Percentiles rank a stretch among this genome's conserved stretches.
Evolutionary conservation across 2,113 vertebrate genomes (phyloP).

Genomic region (Saguinus imperator): DNA sequence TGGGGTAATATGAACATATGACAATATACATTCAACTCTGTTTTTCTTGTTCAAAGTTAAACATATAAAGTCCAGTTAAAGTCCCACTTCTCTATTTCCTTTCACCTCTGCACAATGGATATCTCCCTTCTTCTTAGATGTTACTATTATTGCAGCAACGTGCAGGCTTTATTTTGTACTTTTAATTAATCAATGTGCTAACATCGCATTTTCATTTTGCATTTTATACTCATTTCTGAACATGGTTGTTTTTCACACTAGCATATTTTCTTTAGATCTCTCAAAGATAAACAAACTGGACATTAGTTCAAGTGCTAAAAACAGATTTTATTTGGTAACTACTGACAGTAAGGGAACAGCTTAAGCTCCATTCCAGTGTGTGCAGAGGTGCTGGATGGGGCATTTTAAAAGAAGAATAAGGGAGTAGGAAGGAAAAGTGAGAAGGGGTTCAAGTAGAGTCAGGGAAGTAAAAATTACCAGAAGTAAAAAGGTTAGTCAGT

Average conservation of each 20-base stretch:
- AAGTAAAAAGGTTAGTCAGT: not conserved
- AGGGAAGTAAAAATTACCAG: not conserved
- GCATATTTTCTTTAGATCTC: not conserved
- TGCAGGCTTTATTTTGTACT: not conserved
- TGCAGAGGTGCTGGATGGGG: not conserved
- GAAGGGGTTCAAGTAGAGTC: not conserved
- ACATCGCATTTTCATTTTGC: not conserved
- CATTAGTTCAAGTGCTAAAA: not conserved
- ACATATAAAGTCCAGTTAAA: not conserved
- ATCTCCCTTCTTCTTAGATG: not conserved
- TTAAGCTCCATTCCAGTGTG: not conserved
- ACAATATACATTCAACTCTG: not conserved
- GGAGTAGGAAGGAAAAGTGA: not conserved
- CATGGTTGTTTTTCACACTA: not conserved
- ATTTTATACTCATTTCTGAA: not conserved
- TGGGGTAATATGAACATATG: not conserved
- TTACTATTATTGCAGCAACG: not conserved
- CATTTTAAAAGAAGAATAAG: not conserved
- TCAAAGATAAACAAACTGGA: not conserved
- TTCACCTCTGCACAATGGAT: not conserved
- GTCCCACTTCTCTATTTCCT: not conserved
- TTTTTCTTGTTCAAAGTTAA: constrained; percentile 27
- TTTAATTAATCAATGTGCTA: not conserved
- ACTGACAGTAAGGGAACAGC: not conserved
- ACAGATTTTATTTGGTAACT: not conserved